Evolutionary conservation across 92 coral and sea anemone genomes (phyloP).

Genomic region (Porites lobata): DNA sequence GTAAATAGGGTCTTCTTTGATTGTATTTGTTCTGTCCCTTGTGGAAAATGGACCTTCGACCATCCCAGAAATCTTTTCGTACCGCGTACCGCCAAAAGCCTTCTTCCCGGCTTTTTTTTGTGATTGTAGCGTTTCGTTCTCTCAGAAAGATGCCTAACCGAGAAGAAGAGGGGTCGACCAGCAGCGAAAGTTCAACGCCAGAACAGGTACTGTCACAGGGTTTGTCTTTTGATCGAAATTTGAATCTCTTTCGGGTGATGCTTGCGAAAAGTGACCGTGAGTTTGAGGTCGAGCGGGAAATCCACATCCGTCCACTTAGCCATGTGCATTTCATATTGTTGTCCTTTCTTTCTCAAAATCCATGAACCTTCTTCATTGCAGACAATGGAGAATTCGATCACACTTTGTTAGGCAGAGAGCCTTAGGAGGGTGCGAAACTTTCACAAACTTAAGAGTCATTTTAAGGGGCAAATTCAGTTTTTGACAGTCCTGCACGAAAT

Average conservation of each 20-base stretch:
- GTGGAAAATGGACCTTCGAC: neutral
- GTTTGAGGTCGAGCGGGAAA: slow-evolving; percentile 16
- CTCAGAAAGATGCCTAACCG: slow-evolving; percentile 74
- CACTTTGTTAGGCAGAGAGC: neutral
- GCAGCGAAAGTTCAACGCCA: slow-evolving; percentile 88
- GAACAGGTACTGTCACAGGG: slow-evolving; percentile 73
- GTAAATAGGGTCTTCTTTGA: neutral
- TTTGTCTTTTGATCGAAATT: neutral
- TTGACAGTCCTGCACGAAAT: neutral
- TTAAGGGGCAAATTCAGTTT: neutral
- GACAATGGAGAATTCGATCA: neutral
- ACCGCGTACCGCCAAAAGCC: slow-evolving; percentile 51
- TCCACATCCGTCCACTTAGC: neutral
- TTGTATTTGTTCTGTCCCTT: neutral
- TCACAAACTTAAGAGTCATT: neutral
- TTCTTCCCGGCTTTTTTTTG: slow-evolving; percentile 38
- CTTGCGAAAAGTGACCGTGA: neutral
- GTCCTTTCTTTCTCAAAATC: neutral
- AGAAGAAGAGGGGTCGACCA: slow-evolving; percentile 77
- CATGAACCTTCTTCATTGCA: neutral
- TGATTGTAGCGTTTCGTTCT: neutral
- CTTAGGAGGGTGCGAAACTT: neutral
- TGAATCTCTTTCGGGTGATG: neutral
- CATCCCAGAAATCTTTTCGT: slow-evolving; percentile 27
- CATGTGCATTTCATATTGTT: slow-evolving; percentile 50